Conservation (phyloP, 2,888 invertebrate genomes). For the Coronaproctus castanopsis region DNA sequence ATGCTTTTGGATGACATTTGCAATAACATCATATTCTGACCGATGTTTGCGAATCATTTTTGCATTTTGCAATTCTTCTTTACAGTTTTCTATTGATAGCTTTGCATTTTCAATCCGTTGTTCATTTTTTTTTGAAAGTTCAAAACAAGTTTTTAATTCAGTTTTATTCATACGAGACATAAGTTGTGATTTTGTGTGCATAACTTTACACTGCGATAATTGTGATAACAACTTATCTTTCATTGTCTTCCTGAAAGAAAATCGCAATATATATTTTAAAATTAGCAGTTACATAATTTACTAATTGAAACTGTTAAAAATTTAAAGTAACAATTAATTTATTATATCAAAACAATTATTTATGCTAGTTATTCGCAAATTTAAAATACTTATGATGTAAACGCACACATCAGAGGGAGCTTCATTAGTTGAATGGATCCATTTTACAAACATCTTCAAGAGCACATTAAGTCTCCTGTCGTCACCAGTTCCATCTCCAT, state of each 20-base stretch:
- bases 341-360: too few relatives aligned
- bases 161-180: constrained; percentile 63
- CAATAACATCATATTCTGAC: constrained; percentile 80
- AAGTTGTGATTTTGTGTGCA: constrained; percentile 60
- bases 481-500: constrained; percentile 93
- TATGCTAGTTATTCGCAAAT: too few relatives aligned
- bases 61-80: constrained; percentile 59
- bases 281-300: not conserved
- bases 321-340: too few relatives aligned
- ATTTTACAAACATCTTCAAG: constrained; percentile 62
- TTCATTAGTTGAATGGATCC: constrained; percentile 47
- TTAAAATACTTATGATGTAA: too few relatives aligned
- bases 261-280: not conserved
- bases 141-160: constrained; percentile 62
- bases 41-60: constrained; percentile 75
- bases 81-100: constrained; percentile 57
- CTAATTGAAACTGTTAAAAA: too few relatives aligned
- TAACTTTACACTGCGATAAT: constrained; percentile 69
- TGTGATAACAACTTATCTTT: constrained; percentile 64
- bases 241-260: constrained; percentile 36
- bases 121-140: constrained; percentile 54
- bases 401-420: constrained; percentile 43
- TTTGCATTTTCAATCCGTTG: constrained; percentile 58
- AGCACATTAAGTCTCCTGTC: constrained; percentile 72
- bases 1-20: constrained; percentile 73